A percentile compares a stretch with the other conserved stretches of the same genome.
Conservation (phyloP, 2,888 invertebrate species). For the Elgonia sp. region DNA sequence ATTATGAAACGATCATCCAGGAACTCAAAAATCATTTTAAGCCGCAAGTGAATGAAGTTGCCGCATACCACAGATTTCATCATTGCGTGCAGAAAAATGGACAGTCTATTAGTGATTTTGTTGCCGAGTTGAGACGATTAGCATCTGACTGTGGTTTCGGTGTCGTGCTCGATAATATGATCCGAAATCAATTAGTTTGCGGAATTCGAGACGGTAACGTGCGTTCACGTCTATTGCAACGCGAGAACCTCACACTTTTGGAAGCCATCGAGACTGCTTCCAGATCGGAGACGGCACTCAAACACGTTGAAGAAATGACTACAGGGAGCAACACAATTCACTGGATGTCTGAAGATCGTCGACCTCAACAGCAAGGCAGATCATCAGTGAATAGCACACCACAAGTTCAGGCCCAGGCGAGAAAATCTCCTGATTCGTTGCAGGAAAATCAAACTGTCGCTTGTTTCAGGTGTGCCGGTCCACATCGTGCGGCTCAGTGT, state of each 20-base stretch:
- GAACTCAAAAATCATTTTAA: too few relatives aligned
- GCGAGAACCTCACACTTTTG: slow-evolving; percentile 13
- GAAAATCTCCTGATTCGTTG: too few relatives aligned
- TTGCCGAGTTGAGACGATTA: slow-evolving; percentile 27
- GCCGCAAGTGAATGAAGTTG: too few relatives aligned
- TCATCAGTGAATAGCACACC: too few relatives aligned
- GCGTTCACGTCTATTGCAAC: slow-evolving; percentile 21
- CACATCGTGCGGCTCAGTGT: slow-evolving; percentile 20
- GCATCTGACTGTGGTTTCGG: slow-evolving; percentile 51
- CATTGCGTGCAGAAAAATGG: too few relatives aligned
- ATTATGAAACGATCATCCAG: too few relatives aligned
- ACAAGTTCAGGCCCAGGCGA: too few relatives aligned
- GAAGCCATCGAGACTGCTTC: slow-evolving; percentile 30
- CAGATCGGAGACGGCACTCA: slow-evolving; percentile 34
- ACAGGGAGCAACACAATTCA: neutral
- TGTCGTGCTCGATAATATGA: slow-evolving; percentile 28
- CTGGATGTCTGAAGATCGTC: neutral
- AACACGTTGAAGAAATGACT: slow-evolving; percentile 41
- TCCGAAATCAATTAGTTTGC: slow-evolving; percentile 52
- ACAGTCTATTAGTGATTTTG: slow-evolving; percentile 19
- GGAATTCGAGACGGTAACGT: slow-evolving; percentile 43
- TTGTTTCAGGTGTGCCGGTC: slow-evolving; percentile 50
- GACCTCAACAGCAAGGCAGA: too few relatives aligned
- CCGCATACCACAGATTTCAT: too few relatives aligned
- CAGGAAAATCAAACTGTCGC: neutral